Base-by-base conservation (phyloP, 2,888 invertebrate genomes). In the Adela reaumurella region DNA sequence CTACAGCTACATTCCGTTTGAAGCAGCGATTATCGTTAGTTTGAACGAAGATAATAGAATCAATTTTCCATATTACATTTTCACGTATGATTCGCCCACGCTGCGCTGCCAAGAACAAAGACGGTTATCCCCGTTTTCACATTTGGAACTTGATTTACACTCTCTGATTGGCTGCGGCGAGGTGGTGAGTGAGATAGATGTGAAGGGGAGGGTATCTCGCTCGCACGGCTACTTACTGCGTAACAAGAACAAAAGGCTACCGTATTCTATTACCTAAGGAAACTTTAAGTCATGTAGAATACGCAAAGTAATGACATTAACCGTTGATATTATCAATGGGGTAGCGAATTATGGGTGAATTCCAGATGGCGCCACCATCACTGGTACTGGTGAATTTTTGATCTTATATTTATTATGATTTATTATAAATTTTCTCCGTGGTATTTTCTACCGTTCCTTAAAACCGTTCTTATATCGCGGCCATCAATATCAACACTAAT, bases 221-320 rank as follows among this genome's bases (percentile, higher is more conserved):
- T 24, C 49, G 45, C 48, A 18, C 49, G 54, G 59, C 61, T 64
- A 65, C 67, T 67, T 63, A 63, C 60, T 29, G 55, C 57, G 59
- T 68, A 67, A 66, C 67, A 66, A 68, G 70, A 70, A 73, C 68
- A 67, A 72, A 73, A 70, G 67, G 63, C 64, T 70, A 68, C 69
- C 72, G 70, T 67, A 65, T 66, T n/a, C 64, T 70, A 68, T 70
- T 70, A 70, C 67, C 62, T 65, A 62, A 66, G 65, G 62, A 64
- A 62, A 66, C 35, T 35, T 63, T 64, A 61, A 61, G 57, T 52
- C 57, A 55, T 54, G 51, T 50, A 65, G 70, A 64, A 68, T 52
- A 66, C 41, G 58, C 17, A 48, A 58, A 59, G 53, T 49, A 18
- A 44, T 41, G 4, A 57, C 50, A 60, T 49, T 20, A 49, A 50